Conservation (phyloP, 2,888 invertebrate genomes). For the Acanthosepion pharaonis region DNA sequence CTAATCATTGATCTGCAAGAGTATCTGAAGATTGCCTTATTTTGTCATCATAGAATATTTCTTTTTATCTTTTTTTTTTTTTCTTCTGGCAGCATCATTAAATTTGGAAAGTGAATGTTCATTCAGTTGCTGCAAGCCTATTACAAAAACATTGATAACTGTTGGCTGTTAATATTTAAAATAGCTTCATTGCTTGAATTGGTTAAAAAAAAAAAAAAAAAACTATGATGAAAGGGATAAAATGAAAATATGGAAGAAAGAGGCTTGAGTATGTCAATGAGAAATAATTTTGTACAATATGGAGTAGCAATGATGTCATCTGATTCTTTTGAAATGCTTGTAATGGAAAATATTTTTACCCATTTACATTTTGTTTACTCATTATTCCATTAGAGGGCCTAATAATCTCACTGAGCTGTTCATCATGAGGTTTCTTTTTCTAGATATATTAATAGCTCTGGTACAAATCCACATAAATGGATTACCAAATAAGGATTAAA, state of each 20-base stretch:
- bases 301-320: background rate
- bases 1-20: background rate
- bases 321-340: background rate
- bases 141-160: background rate
- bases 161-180: slow-evolving; percentile 9
- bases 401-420: too few relatives aligned
- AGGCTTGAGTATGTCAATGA: background rate
- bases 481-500: too few relatives aligned
- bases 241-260: background rate
- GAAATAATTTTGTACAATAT: background rate
- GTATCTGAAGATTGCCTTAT: background rate
- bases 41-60: background rate
- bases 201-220: too few relatives aligned
- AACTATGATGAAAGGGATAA: background rate
- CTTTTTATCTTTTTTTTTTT: background rate
- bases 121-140: background rate
- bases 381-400: too few relatives aligned
- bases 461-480: too few relatives aligned
- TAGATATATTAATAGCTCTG: too few relatives aligned
- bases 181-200: background rate
- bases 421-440: too few relatives aligned
- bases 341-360: too few relatives aligned
- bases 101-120: background rate
- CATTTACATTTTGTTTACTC: too few relatives aligned
- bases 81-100: background rate